A percentile compares a stretch with the other conserved stretches of the same genome.
Conservation (phyloP, 2,888 invertebrate genomes). For the Eupithecia pulchellata region DNA sequence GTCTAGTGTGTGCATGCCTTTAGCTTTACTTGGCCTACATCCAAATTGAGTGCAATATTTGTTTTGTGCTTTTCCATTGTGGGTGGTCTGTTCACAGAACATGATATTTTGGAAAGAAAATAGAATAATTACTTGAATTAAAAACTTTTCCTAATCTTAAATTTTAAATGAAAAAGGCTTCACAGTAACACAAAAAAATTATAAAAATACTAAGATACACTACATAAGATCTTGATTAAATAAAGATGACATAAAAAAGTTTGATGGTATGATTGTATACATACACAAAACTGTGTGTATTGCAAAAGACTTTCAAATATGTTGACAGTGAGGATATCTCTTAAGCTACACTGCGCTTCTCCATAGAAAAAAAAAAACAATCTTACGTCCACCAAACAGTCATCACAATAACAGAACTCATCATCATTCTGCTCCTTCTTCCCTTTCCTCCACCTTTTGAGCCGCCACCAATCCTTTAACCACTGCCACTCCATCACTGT, state of each 20-base stretch:
- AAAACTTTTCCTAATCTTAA: neutral
- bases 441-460: slow-evolving; percentile 88
- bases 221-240: neutral
- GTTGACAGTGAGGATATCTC: neutral
- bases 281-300: neutral
- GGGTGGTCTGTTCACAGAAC: neutral
- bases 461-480: slow-evolving; percentile 93
- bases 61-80: slow-evolving; percentile 5
- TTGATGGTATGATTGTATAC: neutral
- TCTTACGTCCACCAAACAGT: slow-evolving; percentile 87
- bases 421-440: slow-evolving; percentile 84
- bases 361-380: slow-evolving; percentile 18
- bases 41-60: slow-evolving; percentile 23
- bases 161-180: neutral
- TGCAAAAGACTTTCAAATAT: neutral
- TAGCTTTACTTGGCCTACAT: slow-evolving; percentile 23
- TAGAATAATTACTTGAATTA: neutral
- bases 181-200: neutral
- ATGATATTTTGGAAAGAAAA: neutral
- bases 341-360: slow-evolving; percentile 7
- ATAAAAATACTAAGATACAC: neutral
- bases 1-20: slow-evolving; percentile 12
- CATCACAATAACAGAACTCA: slow-evolving; percentile 91
- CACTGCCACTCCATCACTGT: slow-evolving; percentile 91
- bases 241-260: neutral